phyloP scores from a whole-genome alignment of 2,888 invertebrate genomes.

The Xestia rhomboidea region DNA sequence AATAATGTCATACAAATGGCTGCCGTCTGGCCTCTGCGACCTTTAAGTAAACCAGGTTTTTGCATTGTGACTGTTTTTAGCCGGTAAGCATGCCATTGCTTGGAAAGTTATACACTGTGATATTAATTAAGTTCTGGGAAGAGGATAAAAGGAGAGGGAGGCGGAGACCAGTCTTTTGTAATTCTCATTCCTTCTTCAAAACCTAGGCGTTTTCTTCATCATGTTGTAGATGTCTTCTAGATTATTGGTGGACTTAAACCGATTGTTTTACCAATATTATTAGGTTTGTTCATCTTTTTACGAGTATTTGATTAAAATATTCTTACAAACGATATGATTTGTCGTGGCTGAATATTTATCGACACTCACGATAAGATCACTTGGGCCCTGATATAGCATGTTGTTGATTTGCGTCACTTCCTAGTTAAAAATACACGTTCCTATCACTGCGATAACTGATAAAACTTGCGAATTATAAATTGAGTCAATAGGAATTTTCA shows the following conservation, averaged over 20 bases:
- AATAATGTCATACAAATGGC: constrained; percentile 39
- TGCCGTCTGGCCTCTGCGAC: constrained; percentile 38
- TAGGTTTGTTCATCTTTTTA: neutral
- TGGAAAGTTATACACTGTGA: neutral
- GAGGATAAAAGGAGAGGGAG: neutral
- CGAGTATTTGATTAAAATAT: neutral
- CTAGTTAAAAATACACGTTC: constrained; percentile 57
- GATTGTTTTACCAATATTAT: neutral
- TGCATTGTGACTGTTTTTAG: constrained; percentile 46
- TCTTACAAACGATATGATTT: constrained; percentile 35
- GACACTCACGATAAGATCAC: constrained; percentile 48
- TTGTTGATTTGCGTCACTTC: constrained; percentile 58
- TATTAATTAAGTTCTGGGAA: neutral
- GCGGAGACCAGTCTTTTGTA: neutral
- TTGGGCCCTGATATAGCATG: constrained; percentile 38
- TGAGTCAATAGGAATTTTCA: constrained; percentile 12
- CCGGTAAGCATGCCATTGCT: constrained; percentile 7
- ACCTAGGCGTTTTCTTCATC: neutral
- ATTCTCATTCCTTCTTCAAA: no score
- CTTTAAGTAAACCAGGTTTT: constrained; percentile 55
- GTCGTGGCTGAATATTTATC: constrained; percentile 37
- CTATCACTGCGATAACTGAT: constrained; percentile 55
- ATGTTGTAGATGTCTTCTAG: neutral
- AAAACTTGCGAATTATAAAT: constrained; percentile 31
- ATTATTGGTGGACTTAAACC: neutral